phyloP scores from a whole-genome alignment of 2,888 invertebrate species.

The Xanthorhoe designata region DNA sequence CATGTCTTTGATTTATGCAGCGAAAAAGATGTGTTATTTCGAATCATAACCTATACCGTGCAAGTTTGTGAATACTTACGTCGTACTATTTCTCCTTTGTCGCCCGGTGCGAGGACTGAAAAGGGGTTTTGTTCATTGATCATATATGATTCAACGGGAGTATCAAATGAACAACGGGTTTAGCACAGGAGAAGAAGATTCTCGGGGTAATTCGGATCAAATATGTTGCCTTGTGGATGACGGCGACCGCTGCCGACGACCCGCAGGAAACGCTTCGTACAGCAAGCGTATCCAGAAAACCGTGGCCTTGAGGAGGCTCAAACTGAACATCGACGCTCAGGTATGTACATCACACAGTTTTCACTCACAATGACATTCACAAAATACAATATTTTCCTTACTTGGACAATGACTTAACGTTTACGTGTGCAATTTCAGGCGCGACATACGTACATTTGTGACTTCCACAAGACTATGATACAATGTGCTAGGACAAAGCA shows the following conservation, averaged over 20 bases:
- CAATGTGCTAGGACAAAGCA: slow-evolving; percentile 97
- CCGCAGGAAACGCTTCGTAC: slow-evolving; percentile 97
- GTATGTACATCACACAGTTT: slow-evolving; percentile 47
- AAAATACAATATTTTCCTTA: slow-evolving; percentile 31
- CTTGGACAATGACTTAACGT: slow-evolving; percentile 18
- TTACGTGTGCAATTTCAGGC: slow-evolving; percentile 85
- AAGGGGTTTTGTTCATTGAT: slow-evolving; percentile 69
- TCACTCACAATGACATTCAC: slow-evolving; percentile 34
- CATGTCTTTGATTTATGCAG: slow-evolving; percentile 59
- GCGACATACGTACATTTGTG: slow-evolving; percentile 98
- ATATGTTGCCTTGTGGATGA: slow-evolving; percentile 97
- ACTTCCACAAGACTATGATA: slow-evolving; percentile 97
- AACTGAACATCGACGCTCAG: slow-evolving; percentile 92
- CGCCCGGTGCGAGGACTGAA: slow-evolving; percentile 69
- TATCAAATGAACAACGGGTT: slow-evolving; percentile 93
- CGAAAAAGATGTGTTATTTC: slow-evolving; percentile 70
- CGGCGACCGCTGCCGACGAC: slow-evolving; percentile 93
- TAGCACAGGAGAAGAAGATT: slow-evolving; percentile 96
- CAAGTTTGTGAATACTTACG: slow-evolving; percentile 79
- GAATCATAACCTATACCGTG: slow-evolving; percentile 77
- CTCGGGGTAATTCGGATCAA: slow-evolving; percentile 94
- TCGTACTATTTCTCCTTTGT: slow-evolving; percentile 62
- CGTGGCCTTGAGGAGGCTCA: slow-evolving; percentile 95
- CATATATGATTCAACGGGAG: slow-evolving; percentile 85
- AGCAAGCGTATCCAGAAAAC: slow-evolving; percentile 98